Percentiles rank a stretch among this genome's conserved stretches.
Conservation (phyloP, 53 echinoderm and acorn worm species). For the Apostichopus leukothele region DNA sequence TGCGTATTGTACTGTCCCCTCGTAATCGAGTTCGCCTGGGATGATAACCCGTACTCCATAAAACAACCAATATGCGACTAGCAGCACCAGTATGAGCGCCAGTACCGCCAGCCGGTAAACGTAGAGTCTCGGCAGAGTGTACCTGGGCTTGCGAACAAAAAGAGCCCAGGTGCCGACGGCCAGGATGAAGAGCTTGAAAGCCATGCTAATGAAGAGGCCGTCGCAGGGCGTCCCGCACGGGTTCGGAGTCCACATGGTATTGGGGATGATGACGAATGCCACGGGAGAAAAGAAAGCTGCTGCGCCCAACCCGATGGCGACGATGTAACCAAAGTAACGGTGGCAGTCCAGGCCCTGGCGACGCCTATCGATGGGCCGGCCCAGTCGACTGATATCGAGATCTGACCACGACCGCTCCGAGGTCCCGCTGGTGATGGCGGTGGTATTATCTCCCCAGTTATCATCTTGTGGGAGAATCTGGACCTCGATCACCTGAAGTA, state of each 20-base stretch:
- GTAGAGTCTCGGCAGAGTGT: slow-evolving; percentile 80
- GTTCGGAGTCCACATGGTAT: slow-evolving; percentile 52
- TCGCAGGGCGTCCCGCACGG: slow-evolving; percentile 84
- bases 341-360: slow-evolving; percentile 86
- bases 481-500: slow-evolving; percentile 87
- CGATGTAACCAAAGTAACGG: slow-evolving; percentile 73
- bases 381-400: slow-evolving; percentile 79
- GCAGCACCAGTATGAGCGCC: slow-evolving; percentile 66
- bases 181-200: slow-evolving; percentile 90
- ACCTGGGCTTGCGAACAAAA: slow-evolving; percentile 86
- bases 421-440: slow-evolving; percentile 92
- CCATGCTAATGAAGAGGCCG: slow-evolving; percentile 98
- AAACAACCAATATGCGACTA: slow-evolving; percentile 93
- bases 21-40: slow-evolving; percentile 56
- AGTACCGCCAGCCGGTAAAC: slow-evolving; percentile 77
- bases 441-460: slow-evolving; percentile 99
- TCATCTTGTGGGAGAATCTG: slow-evolving; percentile 98
- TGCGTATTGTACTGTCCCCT: slow-evolving; percentile 77
- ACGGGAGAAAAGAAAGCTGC: slow-evolving; percentile 87
- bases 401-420: slow-evolving; percentile 87
- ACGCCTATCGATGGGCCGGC: slow-evolving; percentile 66
- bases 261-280: slow-evolving; percentile 89
- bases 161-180: slow-evolving; percentile 88
- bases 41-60: slow-evolving; percentile 79
- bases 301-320: slow-evolving; percentile 60